Percentiles rank a stretch among this genome's conserved stretches.
Evolutionary conservation across 2,888 invertebrate genomes (phyloP).

Genomic region (Callosobruchus maculatus): DNA sequence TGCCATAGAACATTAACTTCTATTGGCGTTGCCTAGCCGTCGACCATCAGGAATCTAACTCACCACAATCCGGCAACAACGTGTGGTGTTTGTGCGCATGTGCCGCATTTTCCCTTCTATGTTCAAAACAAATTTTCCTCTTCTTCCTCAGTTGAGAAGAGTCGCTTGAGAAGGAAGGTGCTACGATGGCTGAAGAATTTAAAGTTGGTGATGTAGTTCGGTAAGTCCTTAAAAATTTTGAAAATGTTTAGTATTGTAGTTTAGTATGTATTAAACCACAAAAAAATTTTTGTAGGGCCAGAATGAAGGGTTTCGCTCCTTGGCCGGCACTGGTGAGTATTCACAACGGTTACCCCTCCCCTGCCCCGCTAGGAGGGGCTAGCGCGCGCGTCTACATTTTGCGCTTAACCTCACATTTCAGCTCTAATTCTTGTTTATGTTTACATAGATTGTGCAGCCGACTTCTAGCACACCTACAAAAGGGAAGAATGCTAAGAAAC

Average conservation of each 20-base stretch:
- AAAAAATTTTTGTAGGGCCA: constrained; percentile 75
- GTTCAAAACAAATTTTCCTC: background rate
- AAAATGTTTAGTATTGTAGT: background rate
- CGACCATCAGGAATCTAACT: no score
- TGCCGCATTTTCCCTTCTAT: background rate
- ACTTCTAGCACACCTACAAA: constrained; percentile 69
- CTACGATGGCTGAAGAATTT: constrained; percentile 55
- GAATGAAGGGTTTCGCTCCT: constrained; percentile 95
- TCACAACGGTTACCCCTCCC: constrained; percentile 49
- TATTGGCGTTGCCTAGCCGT: no score
- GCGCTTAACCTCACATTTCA: constrained; percentile 22
- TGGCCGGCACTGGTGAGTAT: constrained; percentile 95
- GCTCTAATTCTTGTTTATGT: constrained; percentile 18
- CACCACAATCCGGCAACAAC: no score
- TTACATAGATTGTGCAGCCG: constrained; percentile 72
- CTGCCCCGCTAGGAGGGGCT: constrained; percentile 13
- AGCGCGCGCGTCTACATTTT: constrained; percentile 18
- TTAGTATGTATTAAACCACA: constrained; percentile 7
- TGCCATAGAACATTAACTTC: no score
- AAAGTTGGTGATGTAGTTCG: constrained; percentile 55
- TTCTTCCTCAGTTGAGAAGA: background rate
- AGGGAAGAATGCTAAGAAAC: constrained; percentile 64
- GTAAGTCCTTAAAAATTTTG: constrained; percentile 50
- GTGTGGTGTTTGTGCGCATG: background rate
- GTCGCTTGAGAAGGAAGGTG: background rate